Evolutionary conservation across 2,113 vertebrate species (phyloP), one percentile per base, ranked within the genome.

Genomic region (Sapajus apella): DNA sequence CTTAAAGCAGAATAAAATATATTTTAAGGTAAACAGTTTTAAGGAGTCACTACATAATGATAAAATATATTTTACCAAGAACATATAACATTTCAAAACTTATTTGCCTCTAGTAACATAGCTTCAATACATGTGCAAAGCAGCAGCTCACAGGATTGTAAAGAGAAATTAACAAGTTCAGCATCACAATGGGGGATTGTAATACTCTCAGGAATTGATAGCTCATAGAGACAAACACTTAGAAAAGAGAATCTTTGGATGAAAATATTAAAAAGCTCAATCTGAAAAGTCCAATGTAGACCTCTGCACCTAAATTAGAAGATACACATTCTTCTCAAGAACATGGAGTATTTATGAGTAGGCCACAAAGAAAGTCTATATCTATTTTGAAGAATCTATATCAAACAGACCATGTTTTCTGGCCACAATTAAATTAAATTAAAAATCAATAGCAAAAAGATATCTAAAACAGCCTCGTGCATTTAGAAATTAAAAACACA

Each of bases 1-100:
- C 37, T 37, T 81, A 47, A 27, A n/a, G 21, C 9, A 23, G n/a
- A 81, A 91, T 45, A 92, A 87, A 81, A 70, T 81, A 52, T 58
- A 82, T 72, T 52, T 55, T 82, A 95, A 83, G 23, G 47, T 92
- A 84, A 89, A 95, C 70, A 61, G 40, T 84, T 14, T 70, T 93
- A 52, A 35, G 25, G 20, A 30, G 17, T 64, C 64, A 90, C 21
- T 86, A 18, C 6, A 70, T 47, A 84, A 10, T n/a, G 20, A 68
- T 84, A 37, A 72, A 84, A 85, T 77, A 56, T n/a, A 18, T 83
- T 55, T 95, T 82, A 52, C 37, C 43, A 18, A 17, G 8, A 68
- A 40, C 30, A 50, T 21, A 6, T 30, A 52, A 72, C 21, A 50
- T 80, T 96, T 85, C 7, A 40, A 88, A 93, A 72, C 14, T 66